Evolutionary conservation across 2,888 invertebrate genomes (phyloP).

Genomic region (Miltochrista miniata): DNA sequence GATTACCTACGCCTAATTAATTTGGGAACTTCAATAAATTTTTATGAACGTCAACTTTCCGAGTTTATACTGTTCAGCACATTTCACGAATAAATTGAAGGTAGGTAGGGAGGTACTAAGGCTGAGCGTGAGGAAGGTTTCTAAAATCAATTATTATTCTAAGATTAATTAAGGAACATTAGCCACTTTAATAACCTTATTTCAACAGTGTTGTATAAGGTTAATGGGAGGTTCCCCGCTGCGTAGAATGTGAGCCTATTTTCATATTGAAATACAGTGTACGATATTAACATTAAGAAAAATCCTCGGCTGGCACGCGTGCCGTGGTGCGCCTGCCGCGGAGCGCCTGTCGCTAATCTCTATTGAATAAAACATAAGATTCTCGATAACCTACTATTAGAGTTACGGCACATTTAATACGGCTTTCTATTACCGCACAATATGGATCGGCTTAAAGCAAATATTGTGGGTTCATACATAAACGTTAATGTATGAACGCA

Average conservation of each 20-base stretch:
- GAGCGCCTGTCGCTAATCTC: constrained; percentile 68
- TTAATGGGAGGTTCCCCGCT: constrained; percentile 33
- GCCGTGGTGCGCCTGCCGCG: constrained; percentile 45
- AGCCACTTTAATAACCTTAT: constrained; percentile 54
- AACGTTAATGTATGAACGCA: too few species aligned
- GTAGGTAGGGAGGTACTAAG: too few species aligned
- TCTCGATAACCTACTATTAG: constrained; percentile 76
- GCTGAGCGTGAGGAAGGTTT: constrained; percentile 31
- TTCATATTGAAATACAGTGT: constrained; percentile 53
- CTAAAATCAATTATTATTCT: constrained; percentile 44
- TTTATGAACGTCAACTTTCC: too few species aligned
- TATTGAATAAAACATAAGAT: constrained; percentile 80
- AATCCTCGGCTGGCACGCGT: constrained; percentile 45
- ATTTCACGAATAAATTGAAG: constrained; percentile 35
- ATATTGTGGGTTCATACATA: constrained; percentile 44
- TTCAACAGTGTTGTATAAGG: constrained; percentile 35
- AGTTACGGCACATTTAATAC: constrained; percentile 73
- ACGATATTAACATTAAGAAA: constrained; percentile 64
- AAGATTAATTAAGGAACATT: constrained; percentile 59
- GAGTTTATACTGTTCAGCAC: not conserved
- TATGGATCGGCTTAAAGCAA: constrained; percentile 42
- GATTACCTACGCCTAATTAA: too few species aligned
- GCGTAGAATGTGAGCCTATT: constrained; percentile 39
- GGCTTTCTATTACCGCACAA: constrained; percentile 69
- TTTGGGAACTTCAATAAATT: too few species aligned